Base-by-base conservation (phyloP, 2,888 invertebrate genomes). In the Hydropsyche betteni region DNA sequence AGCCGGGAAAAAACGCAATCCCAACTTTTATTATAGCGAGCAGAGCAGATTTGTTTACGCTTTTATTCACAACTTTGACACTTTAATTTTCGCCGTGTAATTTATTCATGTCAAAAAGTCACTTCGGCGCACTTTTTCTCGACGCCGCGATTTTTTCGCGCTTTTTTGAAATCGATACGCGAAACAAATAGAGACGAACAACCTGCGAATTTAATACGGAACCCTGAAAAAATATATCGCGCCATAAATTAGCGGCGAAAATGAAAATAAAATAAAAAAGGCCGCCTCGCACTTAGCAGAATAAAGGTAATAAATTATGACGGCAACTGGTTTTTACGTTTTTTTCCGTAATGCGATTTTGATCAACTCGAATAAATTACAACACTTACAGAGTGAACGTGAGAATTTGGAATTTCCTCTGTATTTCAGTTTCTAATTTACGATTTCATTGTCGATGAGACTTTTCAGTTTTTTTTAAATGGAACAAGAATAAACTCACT, bases 361-460 rank as follows among this genome's bases (percentile, higher is more conserved):
- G 44, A 72, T 55, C 44, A 55, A 55, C 33, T 55, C 44, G 58
- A 24, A 55, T 52, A 58, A 55, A 72, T 58, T 53, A 55, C 44
- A 44, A 12, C 44, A 61, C 55, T 55, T 34, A 12, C 53, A 55
- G 61, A 68, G 44, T 34, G n/a, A 52, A 68, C 10, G 34, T 64
- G 50, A 73, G 53, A 53, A 61, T 10, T 76, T 2, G 24, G 24
- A 24, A 24, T 24, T 55, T 68, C 50, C 55, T 36, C 69, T 36
- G 7, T 36, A 36, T 34, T 24, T 24, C 24, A 24, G 24, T 24
- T 74, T 80, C 76, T 44, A 77, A 80, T 79, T 58, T 74, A 33
- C 55, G 51, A 36, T 50, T 69, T 69, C 24, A 24, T 24, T 24
- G 24, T 24, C 2, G 24, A 24, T 24, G 24, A 24, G 24, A 24